These are phyloP conservation scores for Akabosia matsudoensis DNA, from an alignment of 1,140 invertebrate species.

Conservation along the genomic window DNA sequence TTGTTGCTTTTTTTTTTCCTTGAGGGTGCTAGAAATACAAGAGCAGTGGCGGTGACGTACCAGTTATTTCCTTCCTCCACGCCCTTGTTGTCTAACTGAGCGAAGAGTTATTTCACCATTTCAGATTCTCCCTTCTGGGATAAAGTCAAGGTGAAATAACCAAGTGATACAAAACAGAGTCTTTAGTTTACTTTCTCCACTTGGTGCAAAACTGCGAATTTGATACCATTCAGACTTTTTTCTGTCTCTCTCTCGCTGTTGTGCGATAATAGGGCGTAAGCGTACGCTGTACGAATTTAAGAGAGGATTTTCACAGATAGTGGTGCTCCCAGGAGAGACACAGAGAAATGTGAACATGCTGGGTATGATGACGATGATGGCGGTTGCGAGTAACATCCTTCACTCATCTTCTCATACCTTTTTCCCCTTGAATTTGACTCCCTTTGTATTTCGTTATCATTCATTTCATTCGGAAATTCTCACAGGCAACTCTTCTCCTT, in stretches of 20 bases:
- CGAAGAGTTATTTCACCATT: constrained; percentile 4
- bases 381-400: constrained; percentile 1
- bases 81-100: constrained; percentile 5
- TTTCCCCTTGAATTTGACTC: not conserved
- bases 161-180: not conserved
- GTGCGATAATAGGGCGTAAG: not conserved
- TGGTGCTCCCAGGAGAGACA: not conserved
- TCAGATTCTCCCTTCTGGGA: too few relatives aligned
- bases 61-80: not conserved
- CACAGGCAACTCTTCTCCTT: too few relatives aligned
- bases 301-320: not conserved
- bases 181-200: not conserved
- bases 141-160: not conserved
- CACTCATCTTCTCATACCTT: not conserved
- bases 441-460: not conserved
- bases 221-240: too few relatives aligned
- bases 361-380: not conserved
- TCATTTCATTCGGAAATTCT: too few relatives aligned
- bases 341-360: constrained; percentile 10
- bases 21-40: too few relatives aligned
- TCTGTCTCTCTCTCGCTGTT: too few relatives aligned
- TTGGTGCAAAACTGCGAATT: not conserved
- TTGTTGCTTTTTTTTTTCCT: not conserved
- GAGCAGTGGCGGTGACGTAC: not conserved
- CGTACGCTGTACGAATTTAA: not conserved